Evolutionary conservation across 2,888 invertebrate genomes (phyloP), one percentile per base, ranked within the genome.

Genomic region (Drosophila seclusa): DNA sequence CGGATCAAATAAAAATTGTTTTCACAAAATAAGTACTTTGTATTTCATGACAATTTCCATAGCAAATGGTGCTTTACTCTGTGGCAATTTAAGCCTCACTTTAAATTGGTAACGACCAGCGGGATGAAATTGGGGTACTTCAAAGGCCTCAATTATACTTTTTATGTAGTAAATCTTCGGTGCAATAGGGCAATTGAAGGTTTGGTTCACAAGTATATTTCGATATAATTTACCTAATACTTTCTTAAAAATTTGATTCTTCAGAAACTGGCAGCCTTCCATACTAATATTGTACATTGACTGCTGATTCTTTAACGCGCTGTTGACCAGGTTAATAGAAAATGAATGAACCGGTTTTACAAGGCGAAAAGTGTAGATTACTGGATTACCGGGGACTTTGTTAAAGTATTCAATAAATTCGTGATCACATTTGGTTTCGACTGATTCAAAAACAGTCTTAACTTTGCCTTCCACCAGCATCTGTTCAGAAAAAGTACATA

Each of bases 221-320:
- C 64, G 38, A 10, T 79, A 79, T 4, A 65, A 29, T 5, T 24
- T 2, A 0, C 45, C 45, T 3, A 79, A 18, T 1, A 68, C 24
- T 48, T 82, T 78, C 67, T 53, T 77, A 34, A 71, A 55, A 11
- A 73, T 2, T 7, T 70, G 63, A 42, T 78, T 81, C 24, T 54
- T 50, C 11, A 80, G 2, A 40, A 82, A 80, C 11, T 53, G 13
- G 36, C 80, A 80, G 18, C 82, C 82, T n/a, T 72, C 62, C 18
- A 75, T 0, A 32, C 69, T 53, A 2, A 80, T 6, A 21, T 62
- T 49, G 31, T 79, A 82, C 68, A 80, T 68, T 2, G 59, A 27
- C 1, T 68, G 50, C 2, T 66, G 52, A 0, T 65, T 59, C 11
- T 55, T 70, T 1, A 36, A 13, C 0, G 54, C n/a, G 4, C 66